Percentiles rank a stretch among this genome's conserved stretches.
These are phyloP conservation scores for Idaea straminata DNA, from an alignment of 2,888 invertebrate species.

Conservation along the genomic window DNA sequence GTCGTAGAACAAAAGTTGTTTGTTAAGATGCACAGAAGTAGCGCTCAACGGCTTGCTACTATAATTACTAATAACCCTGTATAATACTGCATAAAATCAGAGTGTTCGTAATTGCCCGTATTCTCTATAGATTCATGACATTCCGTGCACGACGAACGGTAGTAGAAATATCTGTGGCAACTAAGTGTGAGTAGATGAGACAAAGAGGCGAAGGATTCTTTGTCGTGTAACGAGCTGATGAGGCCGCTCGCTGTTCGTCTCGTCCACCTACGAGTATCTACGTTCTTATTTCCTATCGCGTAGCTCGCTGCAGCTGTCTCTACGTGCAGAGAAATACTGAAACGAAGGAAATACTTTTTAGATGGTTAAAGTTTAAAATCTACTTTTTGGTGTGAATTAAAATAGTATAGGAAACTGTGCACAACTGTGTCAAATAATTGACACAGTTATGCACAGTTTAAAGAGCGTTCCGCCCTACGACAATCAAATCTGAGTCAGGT, in stretches of 20 bases:
- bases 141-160: conserved; percentile 19
- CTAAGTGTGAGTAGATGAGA: conserved; percentile 39
- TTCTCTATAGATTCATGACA: conserved; percentile 25
- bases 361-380: neutral
- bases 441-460: too few relatives aligned
- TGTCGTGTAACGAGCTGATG: conserved; percentile 58
- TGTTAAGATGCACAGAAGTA: too few relatives aligned
- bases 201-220: conserved; percentile 51
- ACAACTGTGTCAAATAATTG: too few relatives aligned
- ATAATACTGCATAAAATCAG: conserved; percentile 29
- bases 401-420: too few relatives aligned
- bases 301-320: conserved; percentile 17
- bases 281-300: conserved; percentile 35
- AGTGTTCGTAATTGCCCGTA: conserved; percentile 33
- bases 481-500: too few relatives aligned
- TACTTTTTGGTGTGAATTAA: neutral
- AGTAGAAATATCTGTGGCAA: conserved; percentile 25
- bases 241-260: conserved; percentile 29
- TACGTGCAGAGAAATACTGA: conserved; percentile 20
- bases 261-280: conserved; percentile 7
- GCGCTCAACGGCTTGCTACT: too few relatives aligned
- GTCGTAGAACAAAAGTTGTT: too few relatives aligned
- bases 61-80: too few relatives aligned
- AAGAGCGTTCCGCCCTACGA: too few relatives aligned
- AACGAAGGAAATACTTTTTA: neutral